Evolutionary conservation across 2,888 invertebrate species (phyloP).

Genomic region (Rhingia rostrata): DNA sequence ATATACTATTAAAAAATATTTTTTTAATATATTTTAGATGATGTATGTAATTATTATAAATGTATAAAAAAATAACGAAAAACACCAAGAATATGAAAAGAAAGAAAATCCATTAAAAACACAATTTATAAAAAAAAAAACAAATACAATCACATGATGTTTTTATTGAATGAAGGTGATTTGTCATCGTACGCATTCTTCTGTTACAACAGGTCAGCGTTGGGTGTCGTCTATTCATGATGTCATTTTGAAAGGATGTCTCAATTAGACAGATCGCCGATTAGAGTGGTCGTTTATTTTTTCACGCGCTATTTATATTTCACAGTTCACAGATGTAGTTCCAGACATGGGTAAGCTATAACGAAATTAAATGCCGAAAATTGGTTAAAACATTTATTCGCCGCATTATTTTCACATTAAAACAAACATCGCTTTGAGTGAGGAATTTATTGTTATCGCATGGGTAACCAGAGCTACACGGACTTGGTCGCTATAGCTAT

Average conservation of each 20-base stretch:
- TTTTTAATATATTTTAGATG: conserved; percentile 70
- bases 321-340: conserved; percentile 28
- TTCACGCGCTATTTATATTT: conserved; percentile 54
- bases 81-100: conserved; percentile 36
- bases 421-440: conserved; percentile 55
- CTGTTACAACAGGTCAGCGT: neutral
- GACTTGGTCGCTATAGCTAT: neutral
- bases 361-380: neutral
- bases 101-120: conserved; percentile 59
- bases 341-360: conserved; percentile 7
- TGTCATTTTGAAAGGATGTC: conserved; percentile 46
- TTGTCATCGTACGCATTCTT: conserved; percentile 24
- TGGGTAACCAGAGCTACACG: conserved; percentile 33
- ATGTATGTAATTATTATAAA: conserved; percentile 58
- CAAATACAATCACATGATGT: conserved; percentile 20
- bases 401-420: conserved; percentile 65
- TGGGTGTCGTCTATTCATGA: conserved; percentile 19
- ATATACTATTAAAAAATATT: conserved; percentile 71
- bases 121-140: conserved; percentile 47
- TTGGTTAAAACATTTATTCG: conserved; percentile 54
- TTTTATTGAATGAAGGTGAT: conserved; percentile 24
- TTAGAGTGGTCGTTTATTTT: neutral
- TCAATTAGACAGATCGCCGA: conserved; percentile 36
- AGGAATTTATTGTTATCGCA: conserved; percentile 65
- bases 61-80: conserved; percentile 44